Conservation (phyloP, 2,797 vertebrate genomes). For the Eulemur coronatus region DNA sequence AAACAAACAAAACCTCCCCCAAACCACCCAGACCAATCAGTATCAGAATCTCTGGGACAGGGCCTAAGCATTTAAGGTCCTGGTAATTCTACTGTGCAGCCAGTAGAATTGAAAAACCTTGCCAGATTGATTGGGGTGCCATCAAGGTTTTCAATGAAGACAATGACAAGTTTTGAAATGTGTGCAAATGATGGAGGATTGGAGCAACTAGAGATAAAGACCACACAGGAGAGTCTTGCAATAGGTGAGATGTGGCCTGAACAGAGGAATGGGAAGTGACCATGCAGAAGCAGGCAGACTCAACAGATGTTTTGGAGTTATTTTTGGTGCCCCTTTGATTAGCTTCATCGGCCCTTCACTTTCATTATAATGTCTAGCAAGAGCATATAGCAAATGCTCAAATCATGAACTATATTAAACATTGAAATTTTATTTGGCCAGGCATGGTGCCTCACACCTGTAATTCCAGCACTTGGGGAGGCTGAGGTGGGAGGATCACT, state of each 20-base stretch:
- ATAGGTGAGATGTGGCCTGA: not conserved
- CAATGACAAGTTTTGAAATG: not conserved
- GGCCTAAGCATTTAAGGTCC: not conserved
- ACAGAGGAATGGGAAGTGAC: not conserved
- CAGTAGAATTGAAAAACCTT: not conserved
- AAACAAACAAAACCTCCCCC: too few relatives aligned
- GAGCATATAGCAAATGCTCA: not conserved
- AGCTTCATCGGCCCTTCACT: not conserved
- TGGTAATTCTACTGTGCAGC: not conserved
- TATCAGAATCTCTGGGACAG: not conserved
- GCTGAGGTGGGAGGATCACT: too few relatives aligned
- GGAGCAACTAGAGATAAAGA: not conserved
- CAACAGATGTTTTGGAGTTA: not conserved
- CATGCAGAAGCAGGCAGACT: not conserved
- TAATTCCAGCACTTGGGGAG: too few relatives aligned
- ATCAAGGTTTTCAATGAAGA: not conserved
- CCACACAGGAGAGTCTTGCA: not conserved
- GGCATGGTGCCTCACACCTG: too few relatives aligned
- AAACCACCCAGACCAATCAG: not conserved
- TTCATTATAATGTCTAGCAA: not conserved
- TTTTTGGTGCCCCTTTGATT: not conserved
- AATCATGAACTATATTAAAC: not conserved
- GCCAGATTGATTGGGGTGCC: not conserved
- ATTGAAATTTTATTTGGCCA: not conserved
- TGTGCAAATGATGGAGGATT: not conserved